These are phyloP conservation scores for Drosophila testacea DNA, from an alignment of 2,888 invertebrate species.

Conservation along the genomic window DNA sequence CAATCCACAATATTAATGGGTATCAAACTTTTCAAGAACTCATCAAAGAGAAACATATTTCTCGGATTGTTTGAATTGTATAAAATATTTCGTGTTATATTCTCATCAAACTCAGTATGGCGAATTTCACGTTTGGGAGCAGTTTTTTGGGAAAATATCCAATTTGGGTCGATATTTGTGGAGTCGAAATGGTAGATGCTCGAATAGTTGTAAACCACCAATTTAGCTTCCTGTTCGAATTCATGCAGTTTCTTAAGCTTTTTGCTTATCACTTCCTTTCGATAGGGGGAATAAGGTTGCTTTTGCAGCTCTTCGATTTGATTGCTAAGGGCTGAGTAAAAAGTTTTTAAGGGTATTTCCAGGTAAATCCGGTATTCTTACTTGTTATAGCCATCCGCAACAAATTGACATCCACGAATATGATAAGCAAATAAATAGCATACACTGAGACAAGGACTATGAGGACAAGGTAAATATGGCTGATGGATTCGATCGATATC, in stretches of 20 bases:
- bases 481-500: too few species aligned
- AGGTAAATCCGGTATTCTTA: conserved; percentile 11
- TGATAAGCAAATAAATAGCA: conserved; percentile 33
- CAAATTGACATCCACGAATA: conserved; percentile 42
- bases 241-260: not conserved
- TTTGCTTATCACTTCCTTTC: not conserved
- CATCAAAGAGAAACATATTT: conserved; percentile 47
- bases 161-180: not conserved
- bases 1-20: conserved; percentile 61
- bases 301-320: not conserved
- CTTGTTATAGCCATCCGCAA: conserved; percentile 29
- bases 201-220: conserved; percentile 1
- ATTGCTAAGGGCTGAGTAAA: not conserved
- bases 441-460: conserved; percentile 37
- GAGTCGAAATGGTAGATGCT: not conserved
- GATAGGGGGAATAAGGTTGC: not conserved
- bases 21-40: conserved; percentile 55
- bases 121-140: not conserved
- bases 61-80: conserved; percentile 44
- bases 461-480: not conserved
- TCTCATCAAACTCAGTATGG: conserved; percentile 7
- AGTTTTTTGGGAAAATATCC: not conserved
- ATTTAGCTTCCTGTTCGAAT: not conserved
- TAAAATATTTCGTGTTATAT: conserved; percentile 26
- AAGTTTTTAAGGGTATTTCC: not conserved